phyloP scores from a whole-genome alignment of 2,113 vertebrate genomes.

The Rostratula benghalensis region DNA sequence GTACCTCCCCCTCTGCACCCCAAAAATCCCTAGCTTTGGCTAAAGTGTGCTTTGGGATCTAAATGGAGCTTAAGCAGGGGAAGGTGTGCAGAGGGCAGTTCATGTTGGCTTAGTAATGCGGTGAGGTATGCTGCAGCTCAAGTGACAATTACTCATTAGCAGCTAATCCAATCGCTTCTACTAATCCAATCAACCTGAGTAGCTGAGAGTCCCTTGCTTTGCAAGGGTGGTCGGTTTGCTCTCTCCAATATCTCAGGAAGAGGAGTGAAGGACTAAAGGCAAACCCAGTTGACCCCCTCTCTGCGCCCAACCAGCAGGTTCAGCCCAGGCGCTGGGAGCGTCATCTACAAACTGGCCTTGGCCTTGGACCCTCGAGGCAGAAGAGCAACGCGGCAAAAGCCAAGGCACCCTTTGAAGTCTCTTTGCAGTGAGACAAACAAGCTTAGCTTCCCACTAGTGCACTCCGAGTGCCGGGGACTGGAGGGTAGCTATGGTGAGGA shows the following conservation, averaged over 20 bases:
- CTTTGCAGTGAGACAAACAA: background rate
- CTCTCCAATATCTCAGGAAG: background rate
- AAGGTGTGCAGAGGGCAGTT: background rate
- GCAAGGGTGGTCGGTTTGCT: background rate
- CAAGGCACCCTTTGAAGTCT: background rate
- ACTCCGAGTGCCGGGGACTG: rapidly evolving
- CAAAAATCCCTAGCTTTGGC: background rate
- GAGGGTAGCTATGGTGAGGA: background rate
- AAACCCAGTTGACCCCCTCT: rapidly evolving
- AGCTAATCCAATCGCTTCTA: constrained; percentile 21
- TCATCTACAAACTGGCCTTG: background rate
- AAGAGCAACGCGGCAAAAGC: background rate
- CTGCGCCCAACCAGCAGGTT: background rate
- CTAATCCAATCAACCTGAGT: constrained; percentile 27
- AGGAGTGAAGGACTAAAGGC: background rate
- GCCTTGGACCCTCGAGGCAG: rapidly evolving
- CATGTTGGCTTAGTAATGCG: background rate
- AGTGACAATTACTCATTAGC: constrained; percentile 46
- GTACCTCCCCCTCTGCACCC: no score
- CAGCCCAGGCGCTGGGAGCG: rapidly evolving
- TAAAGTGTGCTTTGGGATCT: background rate
- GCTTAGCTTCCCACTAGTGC: background rate
- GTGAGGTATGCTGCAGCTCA: background rate
- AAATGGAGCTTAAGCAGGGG: background rate
- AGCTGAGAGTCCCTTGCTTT: background rate